Evolutionary conservation across 2,113 vertebrate species (phyloP).

Genomic region (Catharus bicknelli): DNA sequence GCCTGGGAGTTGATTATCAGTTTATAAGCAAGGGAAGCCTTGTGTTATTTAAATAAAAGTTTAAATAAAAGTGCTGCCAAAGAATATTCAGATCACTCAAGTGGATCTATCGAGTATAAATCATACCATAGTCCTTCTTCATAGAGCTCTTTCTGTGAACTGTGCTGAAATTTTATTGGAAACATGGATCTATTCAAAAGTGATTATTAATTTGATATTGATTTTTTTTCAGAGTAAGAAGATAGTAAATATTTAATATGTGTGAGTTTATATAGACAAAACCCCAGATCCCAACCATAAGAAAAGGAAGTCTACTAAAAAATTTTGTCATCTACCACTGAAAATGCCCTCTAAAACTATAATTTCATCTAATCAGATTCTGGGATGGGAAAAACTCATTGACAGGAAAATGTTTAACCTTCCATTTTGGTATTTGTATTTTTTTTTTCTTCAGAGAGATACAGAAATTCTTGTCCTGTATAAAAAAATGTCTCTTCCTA

Average conservation of each 20-base stretch:
- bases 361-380: neutral
- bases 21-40: neutral
- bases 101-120: neutral
- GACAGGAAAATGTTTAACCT: fast-evolving
- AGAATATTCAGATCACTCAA: neutral
- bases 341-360: neutral
- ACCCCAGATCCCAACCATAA: fast-evolving
- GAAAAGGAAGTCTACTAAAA: neutral
- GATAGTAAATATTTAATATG: neutral
- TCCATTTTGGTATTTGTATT: neutral
- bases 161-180: neutral
- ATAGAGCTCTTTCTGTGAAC: neutral
- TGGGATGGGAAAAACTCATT: too few species aligned
- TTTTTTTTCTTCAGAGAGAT: neutral
- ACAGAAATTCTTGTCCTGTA: neutral
- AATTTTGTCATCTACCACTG: neutral
- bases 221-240: neutral
- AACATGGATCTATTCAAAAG: neutral
- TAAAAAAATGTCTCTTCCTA: neutral
- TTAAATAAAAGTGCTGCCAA: neutral
- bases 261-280: neutral
- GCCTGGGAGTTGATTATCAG: neutral
- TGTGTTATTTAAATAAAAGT: neutral
- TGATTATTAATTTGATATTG: neutral
- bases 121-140: fast-evolving